These are phyloP conservation scores for Falco concolor DNA, from an alignment of 2,797 vertebrate species.

Conservation along the genomic window DNA sequence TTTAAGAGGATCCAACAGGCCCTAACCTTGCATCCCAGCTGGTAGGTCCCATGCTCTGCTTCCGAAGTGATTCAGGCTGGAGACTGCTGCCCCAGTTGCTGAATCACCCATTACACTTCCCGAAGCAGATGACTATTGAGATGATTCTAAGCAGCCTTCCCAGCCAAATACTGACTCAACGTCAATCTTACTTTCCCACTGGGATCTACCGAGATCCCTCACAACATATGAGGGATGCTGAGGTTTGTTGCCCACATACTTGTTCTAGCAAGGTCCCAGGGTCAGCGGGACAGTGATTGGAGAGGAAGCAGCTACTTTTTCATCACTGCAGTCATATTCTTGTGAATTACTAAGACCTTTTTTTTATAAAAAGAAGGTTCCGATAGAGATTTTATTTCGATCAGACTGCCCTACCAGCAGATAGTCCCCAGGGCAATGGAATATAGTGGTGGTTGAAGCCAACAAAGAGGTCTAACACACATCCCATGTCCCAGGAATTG, in stretches of 20 bases:
- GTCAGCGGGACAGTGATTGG: accelerated
- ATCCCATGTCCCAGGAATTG: neutral
- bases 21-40: neutral
- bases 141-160: neutral
- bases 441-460: neutral
- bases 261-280: neutral
- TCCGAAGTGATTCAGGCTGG: neutral
- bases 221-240: neutral
- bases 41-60: accelerated
- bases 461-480: neutral
- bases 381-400: neutral
- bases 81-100: accelerated
- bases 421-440: neutral
- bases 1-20: neutral
- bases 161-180: neutral
- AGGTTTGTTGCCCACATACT: accelerated
- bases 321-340: neutral
- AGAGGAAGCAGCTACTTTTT: neutral
- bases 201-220: neutral
- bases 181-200: neutral
- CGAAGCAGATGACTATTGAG: neutral
- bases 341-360: neutral
- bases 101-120: neutral
- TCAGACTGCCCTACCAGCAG: neutral
- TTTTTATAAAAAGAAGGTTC: neutral